Evolutionary conservation across 2,888 invertebrate genomes (phyloP), one percentile per base, ranked within the genome.

Genomic region (Eupeodes latifasciatus): DNA sequence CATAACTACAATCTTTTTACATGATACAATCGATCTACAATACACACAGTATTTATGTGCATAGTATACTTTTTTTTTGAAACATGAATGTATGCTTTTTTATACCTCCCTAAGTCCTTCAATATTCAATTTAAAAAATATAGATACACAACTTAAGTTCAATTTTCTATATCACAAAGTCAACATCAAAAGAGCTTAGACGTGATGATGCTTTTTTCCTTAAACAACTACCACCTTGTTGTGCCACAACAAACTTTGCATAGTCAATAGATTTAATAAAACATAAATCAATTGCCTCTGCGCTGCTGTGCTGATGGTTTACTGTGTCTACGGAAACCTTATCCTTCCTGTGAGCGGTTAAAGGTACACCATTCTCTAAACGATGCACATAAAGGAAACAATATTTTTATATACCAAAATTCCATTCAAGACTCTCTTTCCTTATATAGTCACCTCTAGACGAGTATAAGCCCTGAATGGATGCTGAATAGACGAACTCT

Each of bases 221-320:
- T 74, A 71, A 84, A 80, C 87, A 84, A 80, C 87, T 74, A 74
- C 87, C 81, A 84, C 77, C 79, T 83, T 88, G 81, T 84, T 88
- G 77, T 81, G 75, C 85, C 85, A 75, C 78, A 85, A 77, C 81
- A 88, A 85, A 88, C 88, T 88, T 88, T 88, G 81, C 88, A 88
- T 88, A 88, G 88, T 88, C 88, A 88, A 88, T 88, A 88, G 69
- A 88, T 88, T 88, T 88, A 88, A 85, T 88, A 88, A 85, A 78
- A 85, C 85, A 88, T 88, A 85, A 88, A 88, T 88, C 88, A 88
- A 88, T 88, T 85, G 88, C 85, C 75, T 27, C 27, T 75, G 67
- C 53, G 67, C 19, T 57, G 40, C 40, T 40, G 40, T 40, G 6
- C 40, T 40, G 71, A 16, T 55, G 71, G 34, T 51, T 67, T 51